These are phyloP conservation scores for Oxyscelio sp. DNA, from an alignment of 2,888 invertebrate species.

Conservation along the genomic window DNA sequence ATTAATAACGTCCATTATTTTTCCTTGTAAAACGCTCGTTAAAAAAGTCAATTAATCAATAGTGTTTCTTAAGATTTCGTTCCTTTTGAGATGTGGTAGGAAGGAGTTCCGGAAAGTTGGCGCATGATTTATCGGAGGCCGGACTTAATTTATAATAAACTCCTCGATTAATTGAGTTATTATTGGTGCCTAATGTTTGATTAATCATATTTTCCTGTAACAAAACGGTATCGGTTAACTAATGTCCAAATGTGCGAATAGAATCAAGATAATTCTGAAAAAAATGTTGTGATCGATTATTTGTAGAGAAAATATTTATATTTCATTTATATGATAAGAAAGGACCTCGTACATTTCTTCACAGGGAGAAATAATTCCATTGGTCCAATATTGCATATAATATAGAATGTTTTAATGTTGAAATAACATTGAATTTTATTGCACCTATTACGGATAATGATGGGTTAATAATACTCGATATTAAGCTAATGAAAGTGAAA, in stretches of 20 bases:
- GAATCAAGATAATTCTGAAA: too few relatives aligned
- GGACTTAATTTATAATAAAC: slow-evolving; percentile 30
- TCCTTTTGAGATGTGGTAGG: slow-evolving; percentile 4
- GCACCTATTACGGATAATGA: too few relatives aligned
- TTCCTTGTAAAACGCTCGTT: neutral
- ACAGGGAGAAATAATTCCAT: too few relatives aligned
- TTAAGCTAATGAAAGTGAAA: too few relatives aligned
- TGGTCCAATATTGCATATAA: too few relatives aligned
- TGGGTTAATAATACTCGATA: too few relatives aligned
- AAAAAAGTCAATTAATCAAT: slow-evolving; percentile 35
- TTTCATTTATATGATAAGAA: too few relatives aligned
- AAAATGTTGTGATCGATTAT: too few relatives aligned
- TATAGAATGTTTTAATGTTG: too few relatives aligned
- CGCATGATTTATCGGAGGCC: slow-evolving; percentile 11
- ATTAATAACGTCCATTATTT: slow-evolving; percentile 39
- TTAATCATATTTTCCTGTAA: slow-evolving; percentile 49
- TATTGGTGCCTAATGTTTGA: slow-evolving; percentile 28
- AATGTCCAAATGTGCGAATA: neutral
- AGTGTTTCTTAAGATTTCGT: slow-evolving; percentile 1
- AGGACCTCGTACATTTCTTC: too few relatives aligned
- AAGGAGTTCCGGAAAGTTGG: slow-evolving; percentile 46
- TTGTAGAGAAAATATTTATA: too few relatives aligned
- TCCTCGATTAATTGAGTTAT: slow-evolving; percentile 38
- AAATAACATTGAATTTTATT: too few relatives aligned
- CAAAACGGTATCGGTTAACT: neutral